Evolutionary conservation across 1,140 invertebrate species (phyloP).

Genomic region (Planococcus citri): DNA sequence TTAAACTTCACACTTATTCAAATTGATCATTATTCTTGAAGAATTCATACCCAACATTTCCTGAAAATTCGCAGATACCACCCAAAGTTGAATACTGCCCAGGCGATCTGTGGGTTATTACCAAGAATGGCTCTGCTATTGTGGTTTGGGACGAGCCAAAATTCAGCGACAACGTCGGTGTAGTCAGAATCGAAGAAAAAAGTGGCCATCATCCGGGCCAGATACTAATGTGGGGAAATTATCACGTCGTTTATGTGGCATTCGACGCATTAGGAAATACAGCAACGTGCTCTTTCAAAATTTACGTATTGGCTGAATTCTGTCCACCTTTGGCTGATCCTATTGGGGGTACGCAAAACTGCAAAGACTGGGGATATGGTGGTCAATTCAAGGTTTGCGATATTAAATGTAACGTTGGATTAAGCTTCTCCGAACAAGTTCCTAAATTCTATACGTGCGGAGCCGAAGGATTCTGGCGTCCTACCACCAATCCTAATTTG

Average conservation of each 20-base stretch:
- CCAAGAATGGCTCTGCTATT: constrained; percentile 77
- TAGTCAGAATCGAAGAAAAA: constrained; percentile 66
- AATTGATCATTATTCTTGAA: neutral
- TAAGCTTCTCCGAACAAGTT: constrained; percentile 78
- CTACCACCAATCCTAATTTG: constrained; percentile 60
- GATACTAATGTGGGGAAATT: constrained; percentile 81
- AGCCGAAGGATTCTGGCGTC: constrained; percentile 90
- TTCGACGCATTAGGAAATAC: constrained; percentile 81
- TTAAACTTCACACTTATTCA: neutral
- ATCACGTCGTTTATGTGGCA: constrained; percentile 86
- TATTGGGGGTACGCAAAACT: constrained; percentile 74
- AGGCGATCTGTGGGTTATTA: constrained; percentile 85
- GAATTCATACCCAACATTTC: too few relatives aligned
- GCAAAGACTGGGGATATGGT: constrained; percentile 90
- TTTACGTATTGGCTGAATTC: constrained; percentile 85
- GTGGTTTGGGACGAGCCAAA: constrained; percentile 90
- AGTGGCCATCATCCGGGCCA: constrained; percentile 80
- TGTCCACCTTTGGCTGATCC: constrained; percentile 78
- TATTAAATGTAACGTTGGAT: constrained; percentile 70
- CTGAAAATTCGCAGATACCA: too few relatives aligned
- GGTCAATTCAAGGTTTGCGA: constrained; percentile 89
- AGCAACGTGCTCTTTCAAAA: constrained; percentile 84
- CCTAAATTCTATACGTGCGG: constrained; percentile 93
- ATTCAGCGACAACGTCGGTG: constrained; percentile 76
- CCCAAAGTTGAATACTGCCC: constrained; percentile 81